Base-by-base conservation (phyloP, 2,113 vertebrate species). In the Cyprinodon variegatus region DNA sequence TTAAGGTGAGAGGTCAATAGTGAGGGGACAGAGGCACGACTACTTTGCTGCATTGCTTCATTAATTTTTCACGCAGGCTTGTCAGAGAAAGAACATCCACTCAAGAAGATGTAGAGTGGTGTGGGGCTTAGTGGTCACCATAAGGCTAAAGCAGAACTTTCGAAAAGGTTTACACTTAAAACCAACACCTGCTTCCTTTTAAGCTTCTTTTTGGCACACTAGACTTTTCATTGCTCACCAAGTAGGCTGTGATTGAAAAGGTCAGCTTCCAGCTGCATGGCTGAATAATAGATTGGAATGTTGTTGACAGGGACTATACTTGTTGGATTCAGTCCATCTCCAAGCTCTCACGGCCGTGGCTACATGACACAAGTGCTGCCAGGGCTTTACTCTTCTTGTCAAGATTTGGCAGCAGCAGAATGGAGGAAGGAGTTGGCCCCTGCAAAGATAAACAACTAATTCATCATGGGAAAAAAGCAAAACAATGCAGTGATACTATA, bases 41-140 rank as follows among this genome's bases (percentile, higher is more conserved):
- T 65, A 70, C 85, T 81, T 76, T 81, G 74, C 83, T 46, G 79
- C 67, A 77, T 69, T 67, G 57, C 76, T 79, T 87, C 79, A 93
- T 93, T 90, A 72, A 93, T 93, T 92, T 93, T 91, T 93, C 81
- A 93, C 68, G 66, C 29, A 1, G 39, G 45, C 71, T 86, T 88
- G 89, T 89, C 90, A 91, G 77, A 39, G 40, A 73, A 68, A 77
- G 81, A 85, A 74, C 85, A 84, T 88, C 84, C 85, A 57, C 62
- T 92, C 86, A 78, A 37, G 69, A 59, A 57, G 79, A 84, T 70
- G 67, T 38, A 68, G 82, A 78, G 82, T 77, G 81, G 77, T 75
- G 63, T 70, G 84, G 62, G 82, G 72, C 65, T 63, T 3, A 17
- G 72, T 77, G 78, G 83, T 87, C 87, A 67, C 22, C 73, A 4